These are phyloP conservation scores for Pogonomyrmex californicus DNA, from an alignment of 1,140 invertebrate genomes.

Conservation along the genomic window DNA sequence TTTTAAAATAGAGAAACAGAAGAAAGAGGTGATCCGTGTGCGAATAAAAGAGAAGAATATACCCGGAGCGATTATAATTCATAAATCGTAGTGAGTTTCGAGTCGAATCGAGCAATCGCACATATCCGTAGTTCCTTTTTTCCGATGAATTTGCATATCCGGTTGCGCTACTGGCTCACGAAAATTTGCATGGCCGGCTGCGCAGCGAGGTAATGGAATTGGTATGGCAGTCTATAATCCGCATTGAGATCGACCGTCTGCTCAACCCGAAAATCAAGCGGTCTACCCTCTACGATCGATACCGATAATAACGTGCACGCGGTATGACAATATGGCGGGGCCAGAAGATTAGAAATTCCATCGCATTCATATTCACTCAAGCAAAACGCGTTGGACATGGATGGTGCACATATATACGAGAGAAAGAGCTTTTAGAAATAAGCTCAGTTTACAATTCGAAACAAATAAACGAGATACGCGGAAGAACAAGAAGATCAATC, in stretches of 20 bases:
- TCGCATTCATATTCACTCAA: constrained; percentile 34
- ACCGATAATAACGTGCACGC: constrained; percentile 59
- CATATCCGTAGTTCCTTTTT: constrained; percentile 31
- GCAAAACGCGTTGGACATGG: not conserved
- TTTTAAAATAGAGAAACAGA: constrained; percentile 21
- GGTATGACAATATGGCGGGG: constrained; percentile 51
- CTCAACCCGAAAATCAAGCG: constrained; percentile 60
- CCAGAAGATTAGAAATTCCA: constrained; percentile 62
- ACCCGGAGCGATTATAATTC: constrained; percentile 47
- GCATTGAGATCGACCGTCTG: constrained; percentile 60
- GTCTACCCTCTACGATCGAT: constrained; percentile 57
- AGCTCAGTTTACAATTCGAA: not conserved
- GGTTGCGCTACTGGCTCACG: constrained; percentile 47
- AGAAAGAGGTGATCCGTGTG: not conserved
- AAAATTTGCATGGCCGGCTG: constrained; percentile 62
- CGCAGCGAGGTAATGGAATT: constrained; percentile 54
- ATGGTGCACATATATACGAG: not conserved
- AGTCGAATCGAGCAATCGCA: constrained; percentile 54
- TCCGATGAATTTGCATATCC: constrained; percentile 58
- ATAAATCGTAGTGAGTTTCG: constrained; percentile 56
- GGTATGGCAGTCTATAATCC: constrained; percentile 63
- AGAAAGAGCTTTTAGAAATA: constrained; percentile 1
- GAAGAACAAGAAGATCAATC: not conserved
- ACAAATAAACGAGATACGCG: not conserved
- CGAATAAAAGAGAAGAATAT: constrained; percentile 10